Evolutionary conservation across 2,888 invertebrate species (phyloP).

Genomic region (Drosophila lacicola): DNA sequence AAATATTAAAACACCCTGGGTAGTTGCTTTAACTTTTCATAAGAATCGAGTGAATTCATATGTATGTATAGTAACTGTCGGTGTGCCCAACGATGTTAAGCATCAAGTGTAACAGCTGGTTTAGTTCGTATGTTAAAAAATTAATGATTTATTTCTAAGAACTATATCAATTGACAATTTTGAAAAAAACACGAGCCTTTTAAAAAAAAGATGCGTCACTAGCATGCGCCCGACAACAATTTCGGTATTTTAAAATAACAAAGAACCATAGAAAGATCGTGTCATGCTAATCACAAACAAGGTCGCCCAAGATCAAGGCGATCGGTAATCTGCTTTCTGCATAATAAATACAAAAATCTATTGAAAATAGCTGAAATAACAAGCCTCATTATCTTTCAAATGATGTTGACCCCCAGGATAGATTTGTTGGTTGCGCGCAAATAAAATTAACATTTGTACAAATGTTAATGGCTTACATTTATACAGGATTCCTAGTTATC

Average conservation of each 20-base stretch:
- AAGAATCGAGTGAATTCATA: not conserved
- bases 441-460: conserved; percentile 4
- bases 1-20: conserved; percentile 2
- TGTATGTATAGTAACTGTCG: not conserved
- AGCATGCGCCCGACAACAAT: conserved; percentile 24
- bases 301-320: conserved; percentile 77
- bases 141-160: not conserved
- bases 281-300: conserved; percentile 68
- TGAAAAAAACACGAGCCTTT: conserved; percentile 3
- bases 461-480: too few relatives aligned
- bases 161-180: not conserved
- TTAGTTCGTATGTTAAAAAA: not conserved
- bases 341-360: conserved; percentile 59
- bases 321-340: conserved; percentile 62
- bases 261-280: conserved; percentile 46
- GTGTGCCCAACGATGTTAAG: too few relatives aligned
- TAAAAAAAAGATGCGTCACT: conserved; percentile 26
- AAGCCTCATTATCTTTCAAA: conserved; percentile 65
- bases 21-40: not conserved
- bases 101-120: not conserved
- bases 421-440: conserved; percentile 19
- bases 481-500: too few relatives aligned
- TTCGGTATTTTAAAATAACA: conserved; percentile 44
- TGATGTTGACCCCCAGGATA: conserved; percentile 63
- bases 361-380: conserved; percentile 63